Percentiles rank a stretch among this genome's conserved stretches.
Conservation (phyloP, 92 coral and sea anemone species). For the Phenganax stokvisi region DNA sequence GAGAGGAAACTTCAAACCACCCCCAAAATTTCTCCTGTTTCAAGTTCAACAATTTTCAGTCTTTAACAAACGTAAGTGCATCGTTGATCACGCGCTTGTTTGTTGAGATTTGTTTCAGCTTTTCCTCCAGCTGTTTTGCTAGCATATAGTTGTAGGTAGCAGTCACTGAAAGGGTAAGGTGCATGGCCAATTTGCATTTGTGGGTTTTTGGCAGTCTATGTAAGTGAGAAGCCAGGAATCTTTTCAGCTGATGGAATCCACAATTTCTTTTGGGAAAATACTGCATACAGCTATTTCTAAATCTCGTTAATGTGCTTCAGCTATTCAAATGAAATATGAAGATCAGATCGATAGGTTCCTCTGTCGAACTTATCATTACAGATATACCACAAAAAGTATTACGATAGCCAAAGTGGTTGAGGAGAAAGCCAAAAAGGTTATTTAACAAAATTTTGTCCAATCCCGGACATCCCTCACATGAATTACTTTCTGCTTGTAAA, state of each 20-base stretch:
- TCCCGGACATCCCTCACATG: too few species aligned
- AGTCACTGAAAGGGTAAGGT: constrained; percentile 33
- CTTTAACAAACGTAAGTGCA: too few species aligned
- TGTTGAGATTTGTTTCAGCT: constrained; percentile 14
- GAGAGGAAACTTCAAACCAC: constrained; percentile 13
- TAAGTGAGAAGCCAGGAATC: constrained; percentile 44
- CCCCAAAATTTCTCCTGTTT: neutral
- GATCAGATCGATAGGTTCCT: too few species aligned
- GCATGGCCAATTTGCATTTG: constrained; percentile 30
- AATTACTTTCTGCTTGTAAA: too few species aligned
- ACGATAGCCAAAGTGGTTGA: too few species aligned
- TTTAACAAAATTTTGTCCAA: too few species aligned
- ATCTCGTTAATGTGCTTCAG: constrained; percentile 3
- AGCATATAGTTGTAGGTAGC: constrained; percentile 30
- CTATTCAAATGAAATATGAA: too few species aligned
- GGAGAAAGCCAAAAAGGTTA: too few species aligned
- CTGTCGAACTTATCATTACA: too few species aligned
- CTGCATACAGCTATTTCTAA: neutral
- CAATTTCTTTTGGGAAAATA: constrained; percentile 37
- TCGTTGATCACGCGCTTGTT: constrained; percentile 3
- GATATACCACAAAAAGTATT: too few species aligned
- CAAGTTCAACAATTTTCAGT: neutral
- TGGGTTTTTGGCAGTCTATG: constrained; percentile 42
- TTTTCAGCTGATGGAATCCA: constrained; percentile 37
- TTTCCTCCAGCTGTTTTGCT: constrained; percentile 22